Conservation (phyloP, 1,140 invertebrate genomes). For the Caenorhabditis elegans region WBcel235 BX284604.4:1574501-1575000, state of each 20-base stretch:
- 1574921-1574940: conserved; percentile 84
- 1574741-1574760: conserved; percentile 89
- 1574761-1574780: conserved; percentile 87
- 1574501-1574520: no score
- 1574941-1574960: conserved; percentile 59
- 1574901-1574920: conserved; percentile 87
- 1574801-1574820: conserved; percentile 45
- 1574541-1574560: no score
- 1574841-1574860: conserved; percentile 80
- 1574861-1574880: conserved; percentile 65
- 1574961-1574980: neutral
- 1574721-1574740: conserved; percentile 81
- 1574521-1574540: no score
- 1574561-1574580: no score
- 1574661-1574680: no score
- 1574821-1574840: conserved; percentile 69
- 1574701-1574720: conserved; percentile 77
- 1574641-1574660: no score
- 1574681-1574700: no score
- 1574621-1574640: no score
- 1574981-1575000: neutral
- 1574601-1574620: no score
- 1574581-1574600: no score
- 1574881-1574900: conserved; percentile 71
- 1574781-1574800: conserved; percentile 89